Percentiles rank a stretch among this genome's conserved stretches.
Conservation (phyloP, 1,140 invertebrate species). For the Drosophila pachea region DNA sequence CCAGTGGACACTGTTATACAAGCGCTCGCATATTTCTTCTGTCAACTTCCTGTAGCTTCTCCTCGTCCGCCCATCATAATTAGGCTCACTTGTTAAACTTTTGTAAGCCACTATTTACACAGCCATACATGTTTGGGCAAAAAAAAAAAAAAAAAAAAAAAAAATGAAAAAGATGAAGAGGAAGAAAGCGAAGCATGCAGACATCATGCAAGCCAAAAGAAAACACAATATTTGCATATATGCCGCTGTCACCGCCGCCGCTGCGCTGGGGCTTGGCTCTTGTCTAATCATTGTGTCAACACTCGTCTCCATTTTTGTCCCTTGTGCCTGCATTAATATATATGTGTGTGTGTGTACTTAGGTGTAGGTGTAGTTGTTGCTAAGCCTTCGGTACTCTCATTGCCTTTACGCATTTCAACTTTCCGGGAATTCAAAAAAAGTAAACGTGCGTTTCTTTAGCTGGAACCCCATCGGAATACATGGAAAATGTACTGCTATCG, state of each 20-base stretch:
- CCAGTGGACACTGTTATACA: conserved; percentile 43
- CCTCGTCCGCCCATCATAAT: conserved; percentile 28
- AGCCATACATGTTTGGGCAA: conserved; percentile 4
- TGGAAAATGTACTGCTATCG: conserved; percentile 6
- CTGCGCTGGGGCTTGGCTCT: conserved; percentile 37
- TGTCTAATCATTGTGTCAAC: conserved; percentile 69
- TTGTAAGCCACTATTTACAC: conserved; percentile 19
- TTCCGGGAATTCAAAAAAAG: conserved; percentile 33
- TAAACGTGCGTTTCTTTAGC: conserved; percentile 14
- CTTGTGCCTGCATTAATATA: background rate
- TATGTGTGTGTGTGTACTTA: conserved; percentile 47
- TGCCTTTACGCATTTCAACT: conserved; percentile 26
- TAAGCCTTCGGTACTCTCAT: conserved; percentile 8
- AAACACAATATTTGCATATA: conserved; percentile 60
- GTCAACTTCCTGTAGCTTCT: conserved; percentile 40
- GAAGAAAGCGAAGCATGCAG: conserved; percentile 34
- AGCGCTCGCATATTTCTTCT: conserved; percentile 31
- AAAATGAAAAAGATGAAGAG: background rate
- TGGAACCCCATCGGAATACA: conserved; percentile 24
- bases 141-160: background rate
- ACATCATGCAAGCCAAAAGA: conserved; percentile 31
- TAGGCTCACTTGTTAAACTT: conserved; percentile 44
- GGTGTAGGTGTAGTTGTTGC: conserved; percentile 39
- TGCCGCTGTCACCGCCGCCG: conserved; percentile 5
- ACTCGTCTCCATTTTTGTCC: conserved; percentile 6